Evolutionary conservation across 1,140 invertebrate genomes (phyloP).

Genomic region (Trachymyrmex septentrionalis): DNA sequence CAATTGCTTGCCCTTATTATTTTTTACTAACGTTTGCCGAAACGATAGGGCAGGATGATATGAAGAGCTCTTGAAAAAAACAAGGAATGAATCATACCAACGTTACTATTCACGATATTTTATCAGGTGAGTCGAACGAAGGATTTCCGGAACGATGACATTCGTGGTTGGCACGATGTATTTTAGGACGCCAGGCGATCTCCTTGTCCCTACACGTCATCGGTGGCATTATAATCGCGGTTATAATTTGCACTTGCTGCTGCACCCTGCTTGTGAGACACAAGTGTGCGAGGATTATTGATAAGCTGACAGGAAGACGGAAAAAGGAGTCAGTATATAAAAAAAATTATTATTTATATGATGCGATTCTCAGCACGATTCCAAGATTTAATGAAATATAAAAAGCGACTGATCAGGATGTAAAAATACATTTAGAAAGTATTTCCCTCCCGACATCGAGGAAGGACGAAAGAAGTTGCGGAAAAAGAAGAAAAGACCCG

Average conservation of each 20-base stretch:
- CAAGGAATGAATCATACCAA: slow-evolving; percentile 33
- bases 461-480: slow-evolving; percentile 47
- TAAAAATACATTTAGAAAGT: slow-evolving; percentile 37
- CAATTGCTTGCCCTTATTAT: not conserved
- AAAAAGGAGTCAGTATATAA: slow-evolving; percentile 64
- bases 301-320: slow-evolving; percentile 66
- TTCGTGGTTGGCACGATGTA: not conserved
- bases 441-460: slow-evolving; percentile 26
- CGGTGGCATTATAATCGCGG: slow-evolving; percentile 62
- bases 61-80: not conserved
- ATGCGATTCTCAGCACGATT: not conserved
- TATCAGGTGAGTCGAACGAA: slow-evolving; percentile 33
- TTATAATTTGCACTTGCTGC: slow-evolving; percentile 77
- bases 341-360: not conserved
- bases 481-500: slow-evolving; percentile 66
- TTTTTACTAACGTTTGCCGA: not conserved
- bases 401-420: not conserved
- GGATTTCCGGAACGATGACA: not conserved
- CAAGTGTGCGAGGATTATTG: slow-evolving; percentile 67
- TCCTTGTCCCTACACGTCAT: slow-evolving; percentile 58
- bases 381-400: not conserved
- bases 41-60: not conserved
- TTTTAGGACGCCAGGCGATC: slow-evolving; percentile 25
- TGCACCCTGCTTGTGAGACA: slow-evolving; percentile 78
- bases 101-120: not conserved